phyloP scores from a whole-genome alignment of 2,113 vertebrate species.

The Anarrhichthys ocellatus region DNA sequence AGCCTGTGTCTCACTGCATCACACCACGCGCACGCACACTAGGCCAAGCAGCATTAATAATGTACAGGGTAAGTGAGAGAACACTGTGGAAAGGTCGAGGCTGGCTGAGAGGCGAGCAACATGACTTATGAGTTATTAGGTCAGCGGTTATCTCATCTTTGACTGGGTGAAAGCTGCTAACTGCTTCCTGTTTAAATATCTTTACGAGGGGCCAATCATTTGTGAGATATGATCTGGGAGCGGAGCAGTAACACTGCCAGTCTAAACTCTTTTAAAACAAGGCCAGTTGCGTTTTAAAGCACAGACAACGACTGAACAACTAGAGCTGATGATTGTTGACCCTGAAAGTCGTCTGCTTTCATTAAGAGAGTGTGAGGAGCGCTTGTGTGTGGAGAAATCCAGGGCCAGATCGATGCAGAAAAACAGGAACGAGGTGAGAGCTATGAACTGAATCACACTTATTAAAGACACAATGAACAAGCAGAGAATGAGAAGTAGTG shows the following conservation, averaged over 20 bases:
- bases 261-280: neutral
- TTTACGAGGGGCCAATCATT: neutral
- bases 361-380: neutral
- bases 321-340: neutral
- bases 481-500: neutral
- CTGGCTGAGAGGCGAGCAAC: conserved; percentile 60
- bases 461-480: conserved; percentile 4
- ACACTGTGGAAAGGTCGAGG: conserved; percentile 66
- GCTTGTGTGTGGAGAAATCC: neutral
- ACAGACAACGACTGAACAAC: neutral
- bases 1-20: conserved; percentile 22
- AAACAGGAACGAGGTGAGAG: neutral
- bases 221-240: neutral
- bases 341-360: conserved; percentile 18
- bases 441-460: neutral
- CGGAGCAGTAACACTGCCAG: neutral
- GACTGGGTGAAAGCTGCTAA: neutral
- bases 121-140: conserved; percentile 59
- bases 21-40: conserved; percentile 21
- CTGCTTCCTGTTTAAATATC: conserved; percentile 14
- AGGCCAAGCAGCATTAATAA: conserved; percentile 61
- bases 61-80: conserved; percentile 60
- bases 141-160: conserved; percentile 36
- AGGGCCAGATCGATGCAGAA: neutral
- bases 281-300: neutral